Conservation (phyloP, 2,797 vertebrate species). For the Lepilemur septentrionalis region DNA sequence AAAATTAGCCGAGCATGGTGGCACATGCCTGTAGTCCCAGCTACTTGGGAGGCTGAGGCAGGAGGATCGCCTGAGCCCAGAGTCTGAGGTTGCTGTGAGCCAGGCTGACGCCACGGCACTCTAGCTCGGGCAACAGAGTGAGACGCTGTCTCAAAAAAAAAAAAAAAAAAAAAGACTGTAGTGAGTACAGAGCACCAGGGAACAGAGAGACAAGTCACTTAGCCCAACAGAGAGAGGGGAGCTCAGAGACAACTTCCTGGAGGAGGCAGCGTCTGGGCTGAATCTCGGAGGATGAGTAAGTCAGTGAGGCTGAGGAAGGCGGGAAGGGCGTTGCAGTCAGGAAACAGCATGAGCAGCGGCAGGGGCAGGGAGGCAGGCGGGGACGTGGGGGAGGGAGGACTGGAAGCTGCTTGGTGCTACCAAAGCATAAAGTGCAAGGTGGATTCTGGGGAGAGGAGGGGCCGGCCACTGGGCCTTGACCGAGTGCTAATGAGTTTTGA, state of each 20-base stretch:
- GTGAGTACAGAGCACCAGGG: background rate
- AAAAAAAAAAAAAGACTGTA: background rate
- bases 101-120: too few species aligned
- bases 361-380: background rate
- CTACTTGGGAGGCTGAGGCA: too few species aligned
- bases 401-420: background rate
- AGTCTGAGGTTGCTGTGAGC: too few species aligned
- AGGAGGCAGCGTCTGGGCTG: background rate
- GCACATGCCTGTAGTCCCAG: too few species aligned
- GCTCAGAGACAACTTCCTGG: slow-evolving; percentile 21
- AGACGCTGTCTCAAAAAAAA: too few species aligned
- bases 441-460: background rate
- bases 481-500: slow-evolving; percentile 46
- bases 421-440: background rate
- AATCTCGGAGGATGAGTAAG: background rate
- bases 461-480: background rate
- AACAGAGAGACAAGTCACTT: background rate
- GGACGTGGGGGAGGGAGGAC: background rate
- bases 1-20: too few species aligned
- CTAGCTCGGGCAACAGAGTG: too few species aligned
- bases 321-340: background rate
- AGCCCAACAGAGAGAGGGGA: background rate
- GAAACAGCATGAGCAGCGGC: background rate
- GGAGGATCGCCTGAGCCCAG: too few species aligned
- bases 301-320: background rate